Evolutionary conservation across 2,113 vertebrate genomes (phyloP), one percentile per base, ranked within the genome.

Genomic region (Microcebus griseorufus): DNA sequence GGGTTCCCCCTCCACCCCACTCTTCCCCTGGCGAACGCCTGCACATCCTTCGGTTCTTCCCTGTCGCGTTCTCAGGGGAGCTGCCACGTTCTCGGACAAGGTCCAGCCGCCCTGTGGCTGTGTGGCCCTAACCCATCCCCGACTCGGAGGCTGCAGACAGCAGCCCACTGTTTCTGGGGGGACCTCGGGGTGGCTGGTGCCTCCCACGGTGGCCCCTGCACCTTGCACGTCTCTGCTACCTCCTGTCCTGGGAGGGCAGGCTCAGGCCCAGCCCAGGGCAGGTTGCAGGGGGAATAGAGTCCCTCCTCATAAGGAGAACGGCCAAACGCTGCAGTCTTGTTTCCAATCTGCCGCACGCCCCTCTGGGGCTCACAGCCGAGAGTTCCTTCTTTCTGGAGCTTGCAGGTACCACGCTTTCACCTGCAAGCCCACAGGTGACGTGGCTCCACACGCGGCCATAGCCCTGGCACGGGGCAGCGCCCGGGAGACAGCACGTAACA

Each of bases 301-400:
- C 20, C 34, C 39, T 8, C 53, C 76, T 16, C 45, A 45, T 39
- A 6, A 7, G 29, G 45, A 51, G 11, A 62, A 22, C 5, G 2
- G n/a, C 20, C 2, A 8, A 53, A 55, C 0, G 4, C 3, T 0
- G 2, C 29, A 2, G 22, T 29, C 12, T 5, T n/a, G 10, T 39
- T 32, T 85, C 42, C n/a, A 4, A 48, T 10, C 65, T 65, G 29
- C 25, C 4, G 10, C 34, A 3, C 55, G 6, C 16, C 34, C 20
- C 10, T 16, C 5, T 4, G 13, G 7, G 27, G 70, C 51, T 69
- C n/a, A 16, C 6, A 17, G 51, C 3, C 0, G 0, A 7, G 17
- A 34, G 34, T 3, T 12, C 8, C 51, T 12, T 11, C 51, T 70
- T 45, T 22, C 76, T 27, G 23, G 72, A 64, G 2, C 17, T 20